phyloP scores from a whole-genome alignment of 2,888 invertebrate genomes.

The Criorhina ranunculi region DNA sequence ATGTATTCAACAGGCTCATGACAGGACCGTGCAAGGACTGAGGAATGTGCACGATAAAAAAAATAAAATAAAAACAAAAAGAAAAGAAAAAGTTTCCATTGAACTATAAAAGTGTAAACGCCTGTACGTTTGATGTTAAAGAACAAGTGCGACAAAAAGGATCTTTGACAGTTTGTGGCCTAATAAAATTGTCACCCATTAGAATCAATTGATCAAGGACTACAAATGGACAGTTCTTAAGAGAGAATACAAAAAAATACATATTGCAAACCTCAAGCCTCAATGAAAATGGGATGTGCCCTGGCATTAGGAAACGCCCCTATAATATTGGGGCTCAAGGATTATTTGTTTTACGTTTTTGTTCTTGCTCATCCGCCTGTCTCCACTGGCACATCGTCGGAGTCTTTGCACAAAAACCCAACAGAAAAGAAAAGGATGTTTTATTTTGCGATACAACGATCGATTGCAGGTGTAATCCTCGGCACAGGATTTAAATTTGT shows the following conservation, averaged over 20 bases:
- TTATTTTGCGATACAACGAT: slow-evolving; percentile 70
- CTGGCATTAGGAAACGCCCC: slow-evolving; percentile 67
- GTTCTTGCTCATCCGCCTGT: slow-evolving; percentile 40
- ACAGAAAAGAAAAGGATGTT: slow-evolving; percentile 54
- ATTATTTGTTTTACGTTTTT: slow-evolving; percentile 70
- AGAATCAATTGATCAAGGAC: slow-evolving; percentile 20
- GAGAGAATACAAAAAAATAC: not conserved
- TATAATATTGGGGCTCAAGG: slow-evolving; percentile 64
- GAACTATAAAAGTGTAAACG: slow-evolving; percentile 56
- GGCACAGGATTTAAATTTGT: slow-evolving; percentile 76
- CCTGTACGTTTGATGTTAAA: slow-evolving; percentile 18
- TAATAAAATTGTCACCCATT: slow-evolving; percentile 63
- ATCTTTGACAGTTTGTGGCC: slow-evolving; percentile 51
- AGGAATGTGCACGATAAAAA: not conserved
- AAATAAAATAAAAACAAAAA: too few relatives aligned
- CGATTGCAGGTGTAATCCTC: slow-evolving; percentile 75
- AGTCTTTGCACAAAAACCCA: slow-evolving; percentile 42
- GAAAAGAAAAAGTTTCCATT: slow-evolving; percentile 25
- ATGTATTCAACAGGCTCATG: slow-evolving; percentile 50
- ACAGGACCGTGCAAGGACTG: slow-evolving; percentile 1
- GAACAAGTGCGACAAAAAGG: slow-evolving; percentile 21
- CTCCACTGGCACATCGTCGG: slow-evolving; percentile 35
- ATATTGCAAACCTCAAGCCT: slow-evolving; percentile 5
- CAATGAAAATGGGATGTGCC: slow-evolving; percentile 63
- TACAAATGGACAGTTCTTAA: not conserved